Base-by-base conservation (phyloP, 2,888 invertebrate genomes). In the Melipona beecheii region DNA sequence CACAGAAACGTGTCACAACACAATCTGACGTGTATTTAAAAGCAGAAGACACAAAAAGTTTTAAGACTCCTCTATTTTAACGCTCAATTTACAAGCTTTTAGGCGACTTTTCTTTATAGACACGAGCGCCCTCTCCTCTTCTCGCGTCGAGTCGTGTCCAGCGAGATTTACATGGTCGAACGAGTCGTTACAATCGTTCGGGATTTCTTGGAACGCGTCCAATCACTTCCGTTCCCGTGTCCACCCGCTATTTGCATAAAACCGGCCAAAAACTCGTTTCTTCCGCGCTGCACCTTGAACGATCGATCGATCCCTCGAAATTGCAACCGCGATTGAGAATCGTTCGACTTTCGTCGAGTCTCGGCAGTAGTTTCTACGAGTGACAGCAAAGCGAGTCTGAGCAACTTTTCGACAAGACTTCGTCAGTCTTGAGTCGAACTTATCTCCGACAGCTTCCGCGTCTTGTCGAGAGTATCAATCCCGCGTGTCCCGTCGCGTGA, bases 141-240 rank as follows among this genome's bases (percentile, higher is more conserved):
- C 31, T 31, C 31, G 31, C 31, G 31, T 31, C 31, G 31, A 3
- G 58, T 11, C 11, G 24, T 36, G 27, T 50, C 27, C 50, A 31
- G 68, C 66, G 73, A 66, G 66, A 77, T 84, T 78, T 71, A 72
- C 69, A 66, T 75, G 19, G 71, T 52, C 76, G 80, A 72, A 56
- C 72, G 74, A 81, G 75, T 78, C 49, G 86, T 81, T 81, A 76
- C 76, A 81, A 78, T 9, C 36, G 64, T 62, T 77, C 50, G 49
- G 73, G 71, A 80, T 79, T 78, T 74, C 84, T 86, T 87, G 87
- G 87, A 81, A 66, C 78, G 58, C 60, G 62, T 80, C 84, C 87
- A 87, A 86, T 70, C 66, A 74, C 76, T 81, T 86, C 86, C 78
- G 70, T 64, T 69, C 24, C 56, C 50, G 54, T 24, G 24, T 24